Base-by-base conservation (phyloP, 2,113 vertebrate genomes). In the Tor tambroides region DNA sequence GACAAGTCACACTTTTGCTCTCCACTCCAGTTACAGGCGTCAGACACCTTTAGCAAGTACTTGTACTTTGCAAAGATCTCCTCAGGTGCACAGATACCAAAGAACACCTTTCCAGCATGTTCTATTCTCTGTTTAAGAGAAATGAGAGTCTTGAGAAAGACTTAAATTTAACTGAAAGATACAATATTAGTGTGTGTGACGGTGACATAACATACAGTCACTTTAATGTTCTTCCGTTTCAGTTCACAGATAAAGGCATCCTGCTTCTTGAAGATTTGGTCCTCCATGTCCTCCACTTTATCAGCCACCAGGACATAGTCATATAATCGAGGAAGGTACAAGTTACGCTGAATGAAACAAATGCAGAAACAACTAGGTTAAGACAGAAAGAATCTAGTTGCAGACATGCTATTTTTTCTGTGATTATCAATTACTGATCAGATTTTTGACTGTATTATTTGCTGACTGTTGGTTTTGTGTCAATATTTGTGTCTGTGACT, bases 231-330 rank as follows among this genome's bases (percentile, higher is more conserved):
- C 74, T 96, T 97, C 32, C 71, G 89, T 76, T 88, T 6, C 4
- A 98, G 93, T 79, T 94, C 86, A 0, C 91, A 43, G 54, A 97
- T 92, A 79, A 96, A 98, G n/a, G 85, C 92, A n/a, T n/a, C 82
- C 86, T 93, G 96, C 91, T 91, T 96, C 30, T 21, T 23, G 46
- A 83, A 87, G 75, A 21, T 90, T 35, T 85, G 87, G 23, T 93
- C 91, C 7, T 41, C 4, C 0, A 85, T 84, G 38, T 86, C 72
- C 1, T 92, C 67, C 0, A 88, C 72, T 6, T 80, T 86, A 10
- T 94, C 26, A 0, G 95, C 95, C 59, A 98, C 98, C 1, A 98
- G 92, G 26, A 99, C 89, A 0, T 94, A 98, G 87, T 98, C 97
- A 93, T 94, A 97, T 5, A 89, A 87, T 88, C 17, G 90, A 12